Base-by-base conservation (phyloP, 2,888 invertebrate species). In the Yponomeuta evonymella region DNA sequence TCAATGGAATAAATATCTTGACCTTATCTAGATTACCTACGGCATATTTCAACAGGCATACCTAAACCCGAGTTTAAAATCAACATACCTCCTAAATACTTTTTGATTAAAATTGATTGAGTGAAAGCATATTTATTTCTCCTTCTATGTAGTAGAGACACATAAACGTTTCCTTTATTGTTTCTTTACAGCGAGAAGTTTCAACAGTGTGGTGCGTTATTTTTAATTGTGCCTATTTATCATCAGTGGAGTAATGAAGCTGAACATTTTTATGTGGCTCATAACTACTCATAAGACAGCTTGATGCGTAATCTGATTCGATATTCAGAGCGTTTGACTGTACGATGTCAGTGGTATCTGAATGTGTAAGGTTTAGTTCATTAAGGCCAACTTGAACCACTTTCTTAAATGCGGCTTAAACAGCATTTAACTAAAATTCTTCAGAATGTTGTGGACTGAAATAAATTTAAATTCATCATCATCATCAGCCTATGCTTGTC, bases 181-280 rank as follows among this genome's bases (percentile, higher is more conserved):
- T 77, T 75, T 75, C 70, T 67, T 48, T 58, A 48, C 4, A 66
- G 66, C 43, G 63, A 70, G 70, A 69, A 69, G 65, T 66, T 73
- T 72, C 51, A 72, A 73, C 73, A 36, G 62, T n/a, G 73, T 72
- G 76, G 74, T 73, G 78, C 76, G 77, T 84, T 83, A 83, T 80
- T 81, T 86, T 85, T 84, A 84, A 86, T 87, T 81, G 82, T 77
- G 75, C 78, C 79, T 84, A 83, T 78, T 86, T 81, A 70, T 86
- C 81, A 81, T 78, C 75, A 72, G 75, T 76, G 75, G 79, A 77
- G 81, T 84, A 83, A 84, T 80, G 81, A 83, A 78, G 81, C 77
- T 78, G 76, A 83, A 83, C 80, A 78, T 74, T 81, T 87, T 87
- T 81, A 87, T 83, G 78, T 80, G 76, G 73, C 75, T 76, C 82